Base-by-base conservation (phyloP, 1,140 invertebrate species). In the Trichonephila clavata region DNA sequence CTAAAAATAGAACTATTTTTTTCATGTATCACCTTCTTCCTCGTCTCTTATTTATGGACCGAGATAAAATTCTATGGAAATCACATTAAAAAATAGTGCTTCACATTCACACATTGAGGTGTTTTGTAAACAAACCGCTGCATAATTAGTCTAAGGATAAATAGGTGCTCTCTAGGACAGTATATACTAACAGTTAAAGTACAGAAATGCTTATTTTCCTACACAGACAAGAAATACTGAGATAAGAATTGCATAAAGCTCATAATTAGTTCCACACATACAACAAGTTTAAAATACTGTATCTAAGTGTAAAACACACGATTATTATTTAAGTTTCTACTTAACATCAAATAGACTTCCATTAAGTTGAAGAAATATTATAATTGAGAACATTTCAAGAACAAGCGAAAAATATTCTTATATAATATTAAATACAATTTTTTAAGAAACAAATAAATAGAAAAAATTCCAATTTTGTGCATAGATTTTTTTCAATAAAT, bases 121-220 rank as follows among this genome's bases (percentile, higher is more conserved):
- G 43, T 71, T 89, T 80, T 90, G 89, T 90, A 90, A 90, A 90
- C 89, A 90, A 90, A 90, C 89, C 43, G 89, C 89, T 90, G 89
- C 89, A 90, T 90, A 90, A 80, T 90, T 71, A 68, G 50, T 60
- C 10, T 77, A 77, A 27, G 24, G 32, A 32, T 77, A 77, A 32
- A 27, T 32, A 77, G 24, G 71, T 68, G 71, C 71, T 77, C 13
- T 20, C 71, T 77, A 77, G 27, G 27, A 13, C 8, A 32, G 3
- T 57, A n/a, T 20, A 83, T 18, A 8, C 43, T 57, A 57, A 57
- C 43, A 59, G 57, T 50, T 57, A 59, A 20, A 83, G 43, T 27
- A 59, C 24, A 57, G 13, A n/a, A 43, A 57, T 57, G 32, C 18
- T 77, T 77, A 77, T 27, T 83, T 50, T 57, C 20, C 81, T 83